Evolutionary conservation across 2,113 vertebrate species (phyloP), one percentile per base, ranked within the genome.

Genomic region (Rousettus leschenaultii): DNA sequence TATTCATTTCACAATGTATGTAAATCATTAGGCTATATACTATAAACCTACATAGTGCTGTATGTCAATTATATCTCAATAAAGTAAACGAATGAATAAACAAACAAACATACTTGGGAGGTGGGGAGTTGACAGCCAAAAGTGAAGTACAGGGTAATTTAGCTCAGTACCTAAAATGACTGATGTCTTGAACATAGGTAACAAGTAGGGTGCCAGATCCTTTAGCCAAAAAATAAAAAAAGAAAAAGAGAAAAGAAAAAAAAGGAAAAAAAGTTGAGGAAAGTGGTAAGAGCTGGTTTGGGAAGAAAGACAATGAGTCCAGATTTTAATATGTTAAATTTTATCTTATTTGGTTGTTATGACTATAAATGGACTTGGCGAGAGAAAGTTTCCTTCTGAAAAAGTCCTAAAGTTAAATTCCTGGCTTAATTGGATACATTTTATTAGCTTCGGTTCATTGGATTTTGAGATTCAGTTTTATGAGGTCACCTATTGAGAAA

Each of bases 321-420:
- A 35, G 43, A 51, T 63, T 40, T 55, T 30, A 51, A 38, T 74
- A 74, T 43, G 43, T 9, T 89, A 7, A 35, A 48, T 57, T 82
- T 68, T 57, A 88, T 59, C 57, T 91, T 51, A 71, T 33, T 75
- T 89, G 30, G 38, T 30, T 89, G 16, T 74, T 45, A 71, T 33
- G 84, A 80, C 11, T 40, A 15, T 73, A 85, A 94, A 87, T 57
- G 59, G 15, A 26, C 45, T 65, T 43, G n/a, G 57, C 30, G 15
- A 14, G 2, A 26, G 45, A 55, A 26, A 33, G 14, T 45, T 85
- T 73, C 53, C 74, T 73, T 61, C 61, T 28, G 73, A 48, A 94
- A 91, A 93, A 61, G 77, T 61, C 61, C 53, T 55, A 9, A 77
- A 88, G 53, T 71, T 80, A 73, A 84, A 80, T 48, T 61, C 57